Evolutionary conservation across 2,113 vertebrate genomes (phyloP).

Genomic region (Herpetotheres cachinnans): DNA sequence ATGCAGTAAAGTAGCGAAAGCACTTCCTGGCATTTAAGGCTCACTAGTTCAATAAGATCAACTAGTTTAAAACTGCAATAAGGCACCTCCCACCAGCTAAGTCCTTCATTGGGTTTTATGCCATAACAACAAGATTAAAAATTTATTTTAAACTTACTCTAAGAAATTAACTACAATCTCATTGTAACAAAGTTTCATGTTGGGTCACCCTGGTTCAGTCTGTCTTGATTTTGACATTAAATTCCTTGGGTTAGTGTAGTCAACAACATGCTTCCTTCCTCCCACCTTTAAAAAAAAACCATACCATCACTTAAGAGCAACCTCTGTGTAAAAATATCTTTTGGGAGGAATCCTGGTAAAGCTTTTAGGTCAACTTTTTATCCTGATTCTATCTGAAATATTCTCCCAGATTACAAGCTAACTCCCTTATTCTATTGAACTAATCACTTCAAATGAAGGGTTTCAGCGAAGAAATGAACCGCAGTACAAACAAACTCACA

Average conservation of each 20-base stretch:
- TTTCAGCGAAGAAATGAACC: neutral
- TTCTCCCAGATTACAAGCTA: neutral
- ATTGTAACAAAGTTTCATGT: neutral
- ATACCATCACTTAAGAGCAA: neutral
- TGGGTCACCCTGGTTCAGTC: neutral
- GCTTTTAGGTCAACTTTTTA: neutral
- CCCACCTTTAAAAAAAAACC: neutral
- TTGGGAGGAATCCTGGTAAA: neutral
- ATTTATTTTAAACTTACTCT: neutral
- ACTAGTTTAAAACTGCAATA: neutral
- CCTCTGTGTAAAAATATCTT: neutral
- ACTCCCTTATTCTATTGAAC: neutral
- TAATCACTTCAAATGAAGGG: neutral
- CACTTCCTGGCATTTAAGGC: neutral
- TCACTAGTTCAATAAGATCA: neutral
- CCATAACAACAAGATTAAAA: neutral
- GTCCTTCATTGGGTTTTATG: neutral
- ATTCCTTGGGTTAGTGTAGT: neutral
- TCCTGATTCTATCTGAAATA: neutral
- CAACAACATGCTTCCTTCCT: neutral
- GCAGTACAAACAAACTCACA: neutral
- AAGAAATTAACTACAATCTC: neutral
- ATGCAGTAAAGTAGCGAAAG: neutral
- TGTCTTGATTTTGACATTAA: neutral
- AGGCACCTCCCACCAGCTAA: neutral